phyloP scores from a whole-genome alignment of 2,797 vertebrate genomes.

The Tiaroga cobitis region DNA sequence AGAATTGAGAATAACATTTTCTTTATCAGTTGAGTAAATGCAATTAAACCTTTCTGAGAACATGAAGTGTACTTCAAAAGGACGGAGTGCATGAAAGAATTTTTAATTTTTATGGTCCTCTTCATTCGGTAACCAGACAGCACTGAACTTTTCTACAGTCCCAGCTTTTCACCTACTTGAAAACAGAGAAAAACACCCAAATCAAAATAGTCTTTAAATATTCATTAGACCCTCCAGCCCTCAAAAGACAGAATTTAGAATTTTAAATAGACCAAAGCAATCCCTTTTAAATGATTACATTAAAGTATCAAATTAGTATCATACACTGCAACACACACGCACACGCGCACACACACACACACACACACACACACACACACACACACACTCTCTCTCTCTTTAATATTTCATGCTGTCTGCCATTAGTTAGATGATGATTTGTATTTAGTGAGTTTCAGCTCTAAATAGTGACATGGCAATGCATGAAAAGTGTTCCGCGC shows the following conservation, averaged over 20 bases:
- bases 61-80: slow-evolving; percentile 17
- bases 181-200: slow-evolving; percentile 44
- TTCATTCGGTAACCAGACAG: neutral
- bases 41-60: neutral
- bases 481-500: neutral
- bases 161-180: slow-evolving; percentile 5
- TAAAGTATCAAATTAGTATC: slow-evolving; percentile 45
- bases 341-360: neutral
- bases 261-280: slow-evolving; percentile 41
- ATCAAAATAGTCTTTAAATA: slow-evolving; percentile 50
- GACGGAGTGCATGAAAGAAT: neutral
- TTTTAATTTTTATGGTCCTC: neutral
- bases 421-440: slow-evolving; percentile 44
- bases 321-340: slow-evolving; percentile 7
- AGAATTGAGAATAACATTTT: slow-evolving; percentile 7
- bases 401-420: slow-evolving; percentile 53
- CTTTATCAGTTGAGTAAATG: neutral
- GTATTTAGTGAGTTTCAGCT: slow-evolving; percentile 50
- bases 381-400: neutral
- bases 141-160: neutral
- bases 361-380: too few relatives aligned
- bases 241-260: slow-evolving; percentile 41
- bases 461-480: slow-evolving; percentile 34
- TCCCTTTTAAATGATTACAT: slow-evolving; percentile 47
- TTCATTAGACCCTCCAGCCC: slow-evolving; percentile 27